Base-by-base conservation (phyloP, 2,888 invertebrate genomes). In the Tetrapedia diversipes region DNA sequence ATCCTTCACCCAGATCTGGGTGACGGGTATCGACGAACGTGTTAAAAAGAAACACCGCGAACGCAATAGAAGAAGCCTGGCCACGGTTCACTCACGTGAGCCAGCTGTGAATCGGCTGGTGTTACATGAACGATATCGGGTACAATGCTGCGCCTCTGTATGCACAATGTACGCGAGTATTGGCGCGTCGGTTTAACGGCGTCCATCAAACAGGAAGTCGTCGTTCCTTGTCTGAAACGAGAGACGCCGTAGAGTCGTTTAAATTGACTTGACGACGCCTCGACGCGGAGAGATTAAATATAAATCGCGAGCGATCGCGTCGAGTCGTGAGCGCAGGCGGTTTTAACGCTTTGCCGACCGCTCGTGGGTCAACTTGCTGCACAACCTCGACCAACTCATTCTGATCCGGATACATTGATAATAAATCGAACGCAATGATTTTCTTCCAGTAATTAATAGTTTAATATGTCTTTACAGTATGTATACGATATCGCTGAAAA, bases 11-110 rank as follows among this genome's bases (percentile, higher is more conserved):
- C n/a, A n/a, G n/a, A n/a, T n/a, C n/a, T n/a, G n/a, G n/a, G n/a
- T n/a, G n/a, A n/a, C n/a, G n/a, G n/a, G n/a, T n/a, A n/a, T n/a
- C n/a, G n/a, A n/a, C n/a, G n/a, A n/a, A n/a, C n/a, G n/a, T n/a
- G n/a, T n/a, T 19, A 29, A 45, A 73, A 41, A 2, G 29, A 53
- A 51, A 57, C 47, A 54, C 51, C 45, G 43, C 8, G 22, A 51
- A 41, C 60, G 77, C 56, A 41, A 66, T 51, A 64, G 32, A 66
- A 54, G 61, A 64, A 49, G 45, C 54, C 68, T 24, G 27, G 32
- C 43, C 77, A 77, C 77, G 77, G 66, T 77, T 77, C 53, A 45
- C 63, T 77, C 78, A 78, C 78, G 77, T 77, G 78, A 64, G 47
- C 41, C 71, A 76, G 77, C 71, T 77, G 70, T 66, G 70, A 71